A percentile compares a stretch with the other conserved stretches of the same genome.
Conservation (phyloP, 2,113 vertebrate genomes). For the Clarias batrachus region DNA sequence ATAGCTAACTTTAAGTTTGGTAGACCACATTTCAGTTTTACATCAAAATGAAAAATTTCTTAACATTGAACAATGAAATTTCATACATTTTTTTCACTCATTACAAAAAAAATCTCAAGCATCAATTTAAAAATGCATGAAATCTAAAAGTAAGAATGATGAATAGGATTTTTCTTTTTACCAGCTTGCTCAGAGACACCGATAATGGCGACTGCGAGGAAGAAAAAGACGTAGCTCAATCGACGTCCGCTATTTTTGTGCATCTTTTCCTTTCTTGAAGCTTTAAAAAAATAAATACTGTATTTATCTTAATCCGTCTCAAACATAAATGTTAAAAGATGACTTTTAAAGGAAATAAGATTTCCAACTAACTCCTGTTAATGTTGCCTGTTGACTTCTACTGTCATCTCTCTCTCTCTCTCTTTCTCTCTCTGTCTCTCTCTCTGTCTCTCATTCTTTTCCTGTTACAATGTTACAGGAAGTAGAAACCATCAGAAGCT, state of each 20-base stretch:
- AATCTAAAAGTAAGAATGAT: background rate
- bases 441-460: conserved; percentile 22
- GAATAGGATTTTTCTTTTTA: background rate
- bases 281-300: background rate
- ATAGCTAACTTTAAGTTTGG: background rate
- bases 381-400: background rate
- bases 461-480: conserved; percentile 22
- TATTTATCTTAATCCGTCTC: background rate
- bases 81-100: background rate
- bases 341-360: background rate
- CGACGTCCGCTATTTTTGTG: background rate
- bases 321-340: background rate
- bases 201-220: background rate
- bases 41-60: background rate
- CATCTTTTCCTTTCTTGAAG: background rate
- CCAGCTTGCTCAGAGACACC: background rate
- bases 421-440: conserved; percentile 28
- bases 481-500: background rate
- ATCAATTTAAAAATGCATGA: background rate
- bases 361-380: background rate
- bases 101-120: background rate
- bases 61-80: background rate
- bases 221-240: background rate
- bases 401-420: conserved; percentile 9
- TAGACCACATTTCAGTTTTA: background rate